Percentiles rank a stretch among this genome's conserved stretches.
Evolutionary conservation across 2,797 vertebrate species (phyloP).

Genomic region (Semotilus atromaculatus): DNA sequence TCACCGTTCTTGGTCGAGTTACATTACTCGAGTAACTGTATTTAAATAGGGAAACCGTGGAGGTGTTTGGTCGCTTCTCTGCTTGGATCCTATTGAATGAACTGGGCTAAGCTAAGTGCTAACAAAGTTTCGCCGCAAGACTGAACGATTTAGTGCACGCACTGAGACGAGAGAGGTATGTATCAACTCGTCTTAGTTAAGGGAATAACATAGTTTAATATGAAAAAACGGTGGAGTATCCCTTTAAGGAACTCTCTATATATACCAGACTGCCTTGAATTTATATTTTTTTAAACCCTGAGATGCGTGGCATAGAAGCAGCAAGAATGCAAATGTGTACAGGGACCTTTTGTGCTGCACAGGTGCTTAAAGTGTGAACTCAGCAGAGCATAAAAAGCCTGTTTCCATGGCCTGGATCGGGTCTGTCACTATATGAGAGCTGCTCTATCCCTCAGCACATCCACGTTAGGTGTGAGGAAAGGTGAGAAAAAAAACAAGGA

Average conservation of each 20-base stretch:
- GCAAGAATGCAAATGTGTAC: neutral
- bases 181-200: too few species aligned
- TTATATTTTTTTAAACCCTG: neutral
- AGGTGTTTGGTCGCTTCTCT: too few species aligned
- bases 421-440: neutral
- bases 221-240: too few species aligned
- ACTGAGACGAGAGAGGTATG: too few species aligned
- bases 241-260: neutral
- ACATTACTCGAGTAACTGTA: too few species aligned
- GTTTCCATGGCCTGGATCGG: constrained; percentile 26
- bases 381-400: constrained; percentile 23
- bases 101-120: too few species aligned
- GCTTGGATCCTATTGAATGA: too few species aligned
- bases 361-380: constrained; percentile 28
- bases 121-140: too few species aligned
- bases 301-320: neutral
- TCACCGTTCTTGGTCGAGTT: too few species aligned
- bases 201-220: too few species aligned
- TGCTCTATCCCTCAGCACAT: constrained; percentile 37
- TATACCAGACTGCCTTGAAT: neutral
- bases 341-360: neutral
- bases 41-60: too few species aligned
- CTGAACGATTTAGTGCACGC: too few species aligned
- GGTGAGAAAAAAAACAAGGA: constrained; percentile 44
- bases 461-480: constrained; percentile 28